Evolutionary conservation across 2,797 vertebrate species (phyloP), one percentile per base, ranked within the genome.

Genomic region (Sebastiscus tertius): DNA sequence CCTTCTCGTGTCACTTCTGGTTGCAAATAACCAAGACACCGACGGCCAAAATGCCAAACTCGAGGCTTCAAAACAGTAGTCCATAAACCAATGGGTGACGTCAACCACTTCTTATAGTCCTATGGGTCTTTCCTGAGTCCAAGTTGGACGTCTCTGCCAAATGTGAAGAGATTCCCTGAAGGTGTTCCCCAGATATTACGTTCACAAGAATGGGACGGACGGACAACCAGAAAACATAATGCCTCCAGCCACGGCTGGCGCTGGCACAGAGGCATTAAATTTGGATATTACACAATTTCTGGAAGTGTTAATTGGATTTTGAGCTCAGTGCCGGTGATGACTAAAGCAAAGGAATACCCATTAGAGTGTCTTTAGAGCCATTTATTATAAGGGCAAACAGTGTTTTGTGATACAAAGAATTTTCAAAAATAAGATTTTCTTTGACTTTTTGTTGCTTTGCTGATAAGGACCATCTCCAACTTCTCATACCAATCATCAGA

Each of bases 241-340:
- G 18, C 16, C 16, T 31, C 27, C 16, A 5, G 29, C 9, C 39
- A 42, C 0, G 6, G 2, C 6, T 42, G 39, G 7, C 14, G 14
- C 39, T 16, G 39, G 2, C 2, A 2, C 9, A 20, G 29, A 4
- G 29, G 29, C 59, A 61, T 34, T 8, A 39, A 69, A 54, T 27
- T 24, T 12, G 16, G 9, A 69, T n/a, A 26, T 33, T 34, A 16
- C 6, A 12, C 24, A 29, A 33, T 52, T 55, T 24, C 27, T 74
- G n/a, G 12, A 55, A 8, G 16, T 62, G 61, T 63, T 81, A 42
- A 79, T 64, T 42, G 61, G 2, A n/a, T 29, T 81, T 87, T 75
- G 66, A 82, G 14, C 34, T 74, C n/a, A 24, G 27, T 4, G 16
- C 49, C 16, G 22, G 64, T 33, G 58, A 49, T 36, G 29, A 71